A percentile compares a stretch with the other conserved stretches of the same genome.
Evolutionary conservation across 2,113 vertebrate genomes (phyloP).

Genomic region (Montifringilla adamsi): DNA sequence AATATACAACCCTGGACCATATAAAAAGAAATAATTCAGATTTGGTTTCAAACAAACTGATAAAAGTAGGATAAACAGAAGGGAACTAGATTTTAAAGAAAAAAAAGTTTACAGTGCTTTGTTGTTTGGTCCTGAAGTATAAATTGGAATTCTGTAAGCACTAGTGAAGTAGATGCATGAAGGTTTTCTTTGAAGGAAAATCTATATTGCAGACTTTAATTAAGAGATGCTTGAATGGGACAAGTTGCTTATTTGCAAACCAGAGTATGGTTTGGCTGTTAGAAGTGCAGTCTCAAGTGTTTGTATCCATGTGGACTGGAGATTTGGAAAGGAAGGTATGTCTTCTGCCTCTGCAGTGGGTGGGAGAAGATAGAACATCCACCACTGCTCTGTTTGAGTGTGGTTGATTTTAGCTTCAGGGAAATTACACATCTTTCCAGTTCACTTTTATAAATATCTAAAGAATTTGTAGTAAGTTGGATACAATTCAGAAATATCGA

Average conservation of each 20-base stretch:
- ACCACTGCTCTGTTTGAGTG: not conserved
- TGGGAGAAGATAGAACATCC: not conserved
- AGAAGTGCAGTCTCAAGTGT: not conserved
- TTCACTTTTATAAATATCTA: not conserved
- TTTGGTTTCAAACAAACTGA: not conserved
- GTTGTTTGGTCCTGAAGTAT: not conserved
- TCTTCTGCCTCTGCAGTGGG: not conserved
- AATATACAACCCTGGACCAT: not conserved
- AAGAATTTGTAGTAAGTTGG: not conserved
- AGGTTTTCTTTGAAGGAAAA: not conserved
- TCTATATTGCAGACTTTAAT: not conserved
- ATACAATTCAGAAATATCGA: not conserved
- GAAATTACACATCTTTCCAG: not conserved
- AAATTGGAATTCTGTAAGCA: not conserved
- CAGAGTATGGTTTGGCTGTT: not conserved
- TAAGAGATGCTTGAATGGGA: not conserved
- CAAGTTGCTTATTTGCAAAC: not conserved
- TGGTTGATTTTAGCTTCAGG: not conserved
- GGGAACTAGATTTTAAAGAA: not conserved
- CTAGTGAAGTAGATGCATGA: not conserved
- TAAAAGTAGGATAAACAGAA: not conserved
- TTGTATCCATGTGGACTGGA: not conserved
- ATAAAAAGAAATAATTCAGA: not conserved
- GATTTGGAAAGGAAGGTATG: not conserved
- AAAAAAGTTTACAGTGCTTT: not conserved